phyloP scores from a whole-genome alignment of 2,888 invertebrate genomes.

The Notodonta dromedarius region DNA sequence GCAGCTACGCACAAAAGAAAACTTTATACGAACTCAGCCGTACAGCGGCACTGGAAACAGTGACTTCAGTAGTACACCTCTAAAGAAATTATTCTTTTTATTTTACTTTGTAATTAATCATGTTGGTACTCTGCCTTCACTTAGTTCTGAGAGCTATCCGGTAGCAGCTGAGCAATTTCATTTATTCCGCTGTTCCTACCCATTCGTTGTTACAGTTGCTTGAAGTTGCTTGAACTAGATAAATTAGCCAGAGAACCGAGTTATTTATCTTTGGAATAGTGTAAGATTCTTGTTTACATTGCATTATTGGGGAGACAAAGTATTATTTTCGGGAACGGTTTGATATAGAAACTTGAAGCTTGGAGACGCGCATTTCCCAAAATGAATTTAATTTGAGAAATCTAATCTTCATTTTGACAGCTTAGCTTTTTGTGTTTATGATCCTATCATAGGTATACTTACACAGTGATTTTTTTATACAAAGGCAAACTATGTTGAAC shows the following conservation, averaged over 20 bases:
- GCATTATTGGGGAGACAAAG: neutral
- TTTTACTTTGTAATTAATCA: slow-evolving; percentile 66
- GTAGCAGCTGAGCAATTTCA: slow-evolving; percentile 58
- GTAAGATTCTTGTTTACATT: slow-evolving; percentile 2
- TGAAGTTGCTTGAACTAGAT: slow-evolving; percentile 52
- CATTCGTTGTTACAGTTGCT: slow-evolving; percentile 50
- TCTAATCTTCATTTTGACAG: too few species aligned
- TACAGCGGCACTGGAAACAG: slow-evolving; percentile 20
- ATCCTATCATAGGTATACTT: too few species aligned
- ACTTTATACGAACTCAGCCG: slow-evolving; percentile 28
- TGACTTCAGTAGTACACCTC: slow-evolving; percentile 32
- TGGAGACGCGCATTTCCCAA: neutral
- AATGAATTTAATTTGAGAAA: too few species aligned
- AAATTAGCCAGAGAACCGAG: slow-evolving; percentile 42
- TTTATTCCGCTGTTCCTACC: slow-evolving; percentile 54
- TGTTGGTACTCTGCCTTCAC: slow-evolving; percentile 53
- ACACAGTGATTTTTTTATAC: too few species aligned
- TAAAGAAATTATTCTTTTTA: slow-evolving; percentile 45
- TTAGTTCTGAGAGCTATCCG: slow-evolving; percentile 48
- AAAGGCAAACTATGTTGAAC: too few species aligned
- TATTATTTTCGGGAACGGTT: neutral
- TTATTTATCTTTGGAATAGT: slow-evolving; percentile 20
- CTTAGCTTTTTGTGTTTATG: too few species aligned
- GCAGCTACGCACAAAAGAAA: slow-evolving; percentile 33
- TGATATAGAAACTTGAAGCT: neutral